Evolutionary conservation across 2,113 vertebrate species (phyloP).

Genomic region (Chamaetylas fuelleborni): DNA sequence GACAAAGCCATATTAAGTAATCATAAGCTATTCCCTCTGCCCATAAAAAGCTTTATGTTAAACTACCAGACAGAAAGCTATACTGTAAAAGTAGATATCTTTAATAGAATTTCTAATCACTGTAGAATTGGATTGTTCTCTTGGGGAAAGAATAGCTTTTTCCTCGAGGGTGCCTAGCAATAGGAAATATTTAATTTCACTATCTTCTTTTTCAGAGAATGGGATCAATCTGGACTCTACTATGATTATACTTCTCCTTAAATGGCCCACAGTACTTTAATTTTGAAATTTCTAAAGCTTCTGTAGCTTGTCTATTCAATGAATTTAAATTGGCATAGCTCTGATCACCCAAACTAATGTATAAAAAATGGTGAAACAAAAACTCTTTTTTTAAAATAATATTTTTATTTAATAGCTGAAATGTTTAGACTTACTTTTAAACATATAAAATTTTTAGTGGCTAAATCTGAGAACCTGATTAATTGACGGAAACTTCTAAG

Average conservation of each 20-base stretch:
- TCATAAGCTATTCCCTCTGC: neutral
- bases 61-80: neutral
- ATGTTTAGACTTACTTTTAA: constrained; percentile 9
- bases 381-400: neutral
- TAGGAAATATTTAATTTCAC: neutral
- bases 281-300: neutral
- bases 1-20: neutral
- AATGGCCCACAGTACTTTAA: neutral
- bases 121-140: neutral
- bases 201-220: neutral
- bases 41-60: neutral
- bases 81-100: neutral
- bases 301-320: neutral
- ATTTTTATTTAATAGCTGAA: neutral
- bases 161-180: neutral
- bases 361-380: neutral
- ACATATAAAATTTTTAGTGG: neutral
- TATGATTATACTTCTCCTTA: neutral
- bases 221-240: neutral
- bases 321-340: neutral
- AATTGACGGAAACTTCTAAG: neutral
- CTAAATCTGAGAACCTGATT: constrained; percentile 28
- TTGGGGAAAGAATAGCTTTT: neutral
- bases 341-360: neutral
- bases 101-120: neutral